Evolutionary conservation across 2,888 invertebrate genomes (phyloP).

Genomic region (Drosophila parthenogenetica): DNA sequence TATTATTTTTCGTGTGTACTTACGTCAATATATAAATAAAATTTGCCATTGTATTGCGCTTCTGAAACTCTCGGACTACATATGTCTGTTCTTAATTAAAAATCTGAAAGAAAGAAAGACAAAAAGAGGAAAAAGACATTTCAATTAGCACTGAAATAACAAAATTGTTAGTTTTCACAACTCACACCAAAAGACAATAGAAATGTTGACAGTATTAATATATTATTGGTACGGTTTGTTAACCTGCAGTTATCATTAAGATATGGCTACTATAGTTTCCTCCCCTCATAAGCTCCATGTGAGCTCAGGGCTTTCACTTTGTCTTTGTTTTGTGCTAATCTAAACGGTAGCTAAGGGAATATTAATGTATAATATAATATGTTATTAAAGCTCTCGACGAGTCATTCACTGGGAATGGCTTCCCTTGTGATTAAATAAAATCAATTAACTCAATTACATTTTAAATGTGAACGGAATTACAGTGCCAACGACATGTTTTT

Average conservation of each 20-base stretch:
- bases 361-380: neutral
- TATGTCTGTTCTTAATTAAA: conserved; percentile 33
- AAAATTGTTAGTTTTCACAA: neutral
- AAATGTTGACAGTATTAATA: neutral
- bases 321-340: conserved; percentile 1
- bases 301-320: conserved; percentile 4
- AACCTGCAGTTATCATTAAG: conserved; percentile 4
- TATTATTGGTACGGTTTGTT: conserved; percentile 1
- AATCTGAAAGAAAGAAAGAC: conserved; percentile 37
- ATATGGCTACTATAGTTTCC: conserved; percentile 2
- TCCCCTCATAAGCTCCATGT: conserved; percentile 21
- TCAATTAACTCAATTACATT: conserved; percentile 38
- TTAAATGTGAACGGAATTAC: conserved; percentile 1
- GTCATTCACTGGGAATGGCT: conserved; percentile 28
- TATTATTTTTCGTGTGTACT: conserved; percentile 13
- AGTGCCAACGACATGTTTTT: conserved; percentile 1
- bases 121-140: neutral
- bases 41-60: conserved; percentile 56
- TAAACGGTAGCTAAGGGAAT: conserved; percentile 29
- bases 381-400: conserved; percentile 5
- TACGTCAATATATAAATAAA: conserved; percentile 47
- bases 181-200: neutral
- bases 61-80: conserved; percentile 38
- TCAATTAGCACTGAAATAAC: conserved; percentile 2
- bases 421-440: conserved; percentile 32